Evolutionary conservation across 2,888 invertebrate genomes (phyloP).

Genomic region (Cheilosia scutellata): DNA sequence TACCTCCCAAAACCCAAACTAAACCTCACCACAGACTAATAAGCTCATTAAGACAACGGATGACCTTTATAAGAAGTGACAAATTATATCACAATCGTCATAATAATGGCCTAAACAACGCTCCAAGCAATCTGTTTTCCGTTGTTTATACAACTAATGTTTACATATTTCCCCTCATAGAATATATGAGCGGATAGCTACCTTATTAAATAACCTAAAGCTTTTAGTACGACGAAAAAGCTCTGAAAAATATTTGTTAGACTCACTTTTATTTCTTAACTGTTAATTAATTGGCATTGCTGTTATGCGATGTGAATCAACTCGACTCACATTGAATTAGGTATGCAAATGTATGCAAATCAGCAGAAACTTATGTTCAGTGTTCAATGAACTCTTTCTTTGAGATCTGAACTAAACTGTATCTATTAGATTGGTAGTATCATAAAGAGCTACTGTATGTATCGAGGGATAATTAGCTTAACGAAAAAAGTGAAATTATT

Average conservation of each 20-base stretch:
- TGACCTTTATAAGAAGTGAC: not conserved
- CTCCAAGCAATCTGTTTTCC: not conserved
- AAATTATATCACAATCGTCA: not conserved
- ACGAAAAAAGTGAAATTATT: constrained; percentile 41
- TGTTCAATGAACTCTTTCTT: constrained; percentile 56
- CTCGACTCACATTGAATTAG: not conserved
- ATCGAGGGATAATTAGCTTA: not conserved
- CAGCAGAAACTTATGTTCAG: not conserved
- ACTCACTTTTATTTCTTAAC: constrained; percentile 44
- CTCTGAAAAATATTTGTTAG: constrained; percentile 1
- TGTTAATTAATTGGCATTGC: constrained; percentile 7
- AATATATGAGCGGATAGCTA: too few relatives aligned
- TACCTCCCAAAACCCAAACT: too few relatives aligned
- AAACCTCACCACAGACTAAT: not conserved
- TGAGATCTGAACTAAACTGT: not conserved
- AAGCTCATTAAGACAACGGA: not conserved
- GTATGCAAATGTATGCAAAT: constrained; percentile 30
- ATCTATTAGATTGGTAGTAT: not conserved
- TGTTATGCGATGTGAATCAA: constrained; percentile 17
- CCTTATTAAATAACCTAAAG: not conserved
- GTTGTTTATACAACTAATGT: not conserved
- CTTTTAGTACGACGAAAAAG: not conserved
- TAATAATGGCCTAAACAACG: not conserved
- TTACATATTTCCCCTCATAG: not conserved
- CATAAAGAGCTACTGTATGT: not conserved